Percentiles rank a stretch among this genome's conserved stretches.
These are phyloP conservation scores for Lithosia quadra DNA, from an alignment of 2,888 invertebrate species.

Conservation along the genomic window DNA sequence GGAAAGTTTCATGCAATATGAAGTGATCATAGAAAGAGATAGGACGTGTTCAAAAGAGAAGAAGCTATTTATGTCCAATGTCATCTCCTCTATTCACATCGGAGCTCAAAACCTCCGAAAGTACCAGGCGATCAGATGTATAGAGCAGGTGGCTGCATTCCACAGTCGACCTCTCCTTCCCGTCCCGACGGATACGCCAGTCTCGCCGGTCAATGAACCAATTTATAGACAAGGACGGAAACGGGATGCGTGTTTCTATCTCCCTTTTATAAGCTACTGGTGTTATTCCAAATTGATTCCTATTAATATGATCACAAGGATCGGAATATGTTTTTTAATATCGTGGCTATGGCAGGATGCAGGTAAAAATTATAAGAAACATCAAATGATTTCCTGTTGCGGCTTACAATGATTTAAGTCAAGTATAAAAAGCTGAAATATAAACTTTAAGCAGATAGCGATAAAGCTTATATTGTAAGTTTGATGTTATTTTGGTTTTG, in stretches of 20 bases:
- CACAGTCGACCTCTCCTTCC: constrained; percentile 65
- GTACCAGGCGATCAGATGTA: constrained; percentile 71
- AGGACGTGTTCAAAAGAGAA: constrained; percentile 5
- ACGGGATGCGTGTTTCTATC: constrained; percentile 69
- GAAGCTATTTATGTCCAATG: constrained; percentile 10
- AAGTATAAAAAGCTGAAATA: constrained; percentile 32
- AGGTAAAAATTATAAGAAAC: constrained; percentile 64
- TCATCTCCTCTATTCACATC: constrained; percentile 54
- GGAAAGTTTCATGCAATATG: neutral
- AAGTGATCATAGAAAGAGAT: neutral
- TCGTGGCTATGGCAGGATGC: constrained; percentile 50
- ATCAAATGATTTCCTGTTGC: constrained; percentile 63
- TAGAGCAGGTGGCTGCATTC: constrained; percentile 70
- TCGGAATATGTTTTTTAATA: constrained; percentile 10
- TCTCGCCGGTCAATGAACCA: constrained; percentile 71
- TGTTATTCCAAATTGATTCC: constrained; percentile 26
- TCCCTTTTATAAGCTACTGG: constrained; percentile 45
- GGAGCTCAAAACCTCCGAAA: constrained; percentile 76
- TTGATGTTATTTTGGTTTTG: constrained; percentile 62
- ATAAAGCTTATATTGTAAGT: constrained; percentile 51
- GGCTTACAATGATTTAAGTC: constrained; percentile 55
- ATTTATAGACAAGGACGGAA: constrained; percentile 69
- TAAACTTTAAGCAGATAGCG: constrained; percentile 18
- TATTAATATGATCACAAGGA: constrained; percentile 36
- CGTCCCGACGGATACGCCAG: constrained; percentile 65